Base-by-base conservation (phyloP, 1,140 invertebrate species). In the Papilio xuthus region DNA sequence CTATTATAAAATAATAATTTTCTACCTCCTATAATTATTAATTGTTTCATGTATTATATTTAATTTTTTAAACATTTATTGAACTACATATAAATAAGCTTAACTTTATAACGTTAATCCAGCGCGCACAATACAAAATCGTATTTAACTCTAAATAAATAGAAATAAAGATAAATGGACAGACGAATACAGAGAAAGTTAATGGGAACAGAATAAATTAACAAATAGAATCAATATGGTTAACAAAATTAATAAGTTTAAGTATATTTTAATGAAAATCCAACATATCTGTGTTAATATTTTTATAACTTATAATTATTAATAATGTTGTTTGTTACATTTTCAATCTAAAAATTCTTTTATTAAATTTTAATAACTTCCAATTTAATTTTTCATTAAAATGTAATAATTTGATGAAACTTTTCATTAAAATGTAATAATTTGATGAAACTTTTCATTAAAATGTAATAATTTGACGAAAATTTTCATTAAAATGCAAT, bases 201-300 rank as follows among this genome's bases (percentile, higher is more conserved):
- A 32, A 18, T 28, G 60, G 60, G 60, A 67, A 67, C 60, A 67
- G 60, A 67, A 28, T 15, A 67, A 67, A 67, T 6, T 32, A 18
- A 28, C 23, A 67, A 67, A 67, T 28, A 60, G 0, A 60, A n/a
- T n/a, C n/a, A n/a, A n/a, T n/a, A n/a, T n/a, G n/a, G n/a, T n/a
- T n/a, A n/a, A n/a, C n/a, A n/a, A n/a, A n/a, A 26, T 60, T 13
- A 60, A 10, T 60, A 7, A 6, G 15, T 28, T 20, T 18, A 23
- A 4, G 15, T 47, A 47, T 15, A 47, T 47, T 47, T 56, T n/a
- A 3, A 56, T 20, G n/a, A 7, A 53, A 20, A 23, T 60, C 56
- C 10, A 60, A 60, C 7, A 12, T 8, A 26, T 10, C 56, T 60
- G 20, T 60, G 8, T 10, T 60, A 26, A 12, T 26, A 60, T 26